phyloP scores from a whole-genome alignment of 2,797 vertebrate species.

The Apodemus agrarius region DNA sequence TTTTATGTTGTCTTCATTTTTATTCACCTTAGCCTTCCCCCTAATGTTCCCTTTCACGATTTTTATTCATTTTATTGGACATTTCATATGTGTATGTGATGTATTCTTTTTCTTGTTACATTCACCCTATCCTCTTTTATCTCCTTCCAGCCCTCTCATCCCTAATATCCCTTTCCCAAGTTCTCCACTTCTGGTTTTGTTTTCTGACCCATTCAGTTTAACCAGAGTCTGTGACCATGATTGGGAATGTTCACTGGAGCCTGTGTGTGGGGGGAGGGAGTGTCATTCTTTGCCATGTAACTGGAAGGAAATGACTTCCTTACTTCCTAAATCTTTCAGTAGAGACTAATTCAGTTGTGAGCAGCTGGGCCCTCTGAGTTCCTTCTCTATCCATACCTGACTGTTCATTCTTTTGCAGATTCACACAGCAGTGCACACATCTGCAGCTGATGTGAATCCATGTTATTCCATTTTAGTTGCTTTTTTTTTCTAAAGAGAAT shows the following conservation, averaged over 20 bases:
- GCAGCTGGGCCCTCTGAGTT: background rate
- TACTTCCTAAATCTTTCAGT: background rate
- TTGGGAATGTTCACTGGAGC: background rate
- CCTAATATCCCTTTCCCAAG: background rate
- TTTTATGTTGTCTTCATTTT: conserved; percentile 32
- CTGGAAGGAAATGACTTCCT: background rate
- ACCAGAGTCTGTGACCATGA: background rate
- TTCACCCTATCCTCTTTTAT: background rate
- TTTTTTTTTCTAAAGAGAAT: background rate
- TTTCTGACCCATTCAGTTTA: background rate
- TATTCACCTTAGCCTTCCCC: conserved; percentile 39
- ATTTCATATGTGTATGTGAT: background rate
- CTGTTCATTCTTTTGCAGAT: background rate
- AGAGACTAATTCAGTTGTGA: background rate
- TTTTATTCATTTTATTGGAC: background rate
- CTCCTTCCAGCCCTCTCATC: background rate
- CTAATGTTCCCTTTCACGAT: background rate
- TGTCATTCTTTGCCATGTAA: background rate
- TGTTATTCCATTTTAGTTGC: background rate
- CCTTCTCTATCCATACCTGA: background rate
- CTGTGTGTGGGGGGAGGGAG: no score
- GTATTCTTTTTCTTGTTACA: background rate
- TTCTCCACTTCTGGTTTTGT: background rate
- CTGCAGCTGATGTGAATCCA: background rate
- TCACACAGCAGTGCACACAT: background rate